Evolutionary conservation across 2,888 invertebrate species (phyloP).

Genomic region (Diabrotica balteata): DNA sequence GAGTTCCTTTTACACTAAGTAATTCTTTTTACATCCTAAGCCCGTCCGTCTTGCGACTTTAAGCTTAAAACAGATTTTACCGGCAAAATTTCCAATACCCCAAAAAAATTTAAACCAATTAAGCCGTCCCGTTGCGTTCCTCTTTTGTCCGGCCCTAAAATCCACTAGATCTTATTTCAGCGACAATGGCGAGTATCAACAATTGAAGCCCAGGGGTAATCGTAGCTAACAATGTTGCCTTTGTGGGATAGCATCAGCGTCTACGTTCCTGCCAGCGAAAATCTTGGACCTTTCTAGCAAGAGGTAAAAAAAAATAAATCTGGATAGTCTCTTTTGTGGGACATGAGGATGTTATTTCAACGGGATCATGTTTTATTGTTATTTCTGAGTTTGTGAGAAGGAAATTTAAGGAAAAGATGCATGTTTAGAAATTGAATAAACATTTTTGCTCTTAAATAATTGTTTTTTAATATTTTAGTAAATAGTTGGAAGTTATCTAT

Average conservation of each 20-base stretch:
- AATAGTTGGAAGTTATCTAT: too few species aligned
- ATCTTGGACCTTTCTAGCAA: constrained; percentile 13
- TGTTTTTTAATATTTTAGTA: too few species aligned
- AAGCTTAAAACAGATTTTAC: not conserved
- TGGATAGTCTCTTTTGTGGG: constrained; percentile 15
- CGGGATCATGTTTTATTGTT: not conserved
- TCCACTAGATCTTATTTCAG: constrained; percentile 37
- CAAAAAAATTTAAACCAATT: constrained; percentile 18
- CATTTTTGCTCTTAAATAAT: too few species aligned
- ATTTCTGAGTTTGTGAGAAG: too few species aligned
- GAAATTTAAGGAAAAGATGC: too few species aligned
- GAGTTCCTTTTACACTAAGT: too few species aligned
- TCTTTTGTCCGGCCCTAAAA: constrained; percentile 11
- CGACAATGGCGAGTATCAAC: constrained; percentile 54
- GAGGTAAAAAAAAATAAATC: constrained; percentile 16
- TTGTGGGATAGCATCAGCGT: constrained; percentile 14
- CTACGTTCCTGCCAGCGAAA: constrained; percentile 6
- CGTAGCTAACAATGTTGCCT: constrained; percentile 51
- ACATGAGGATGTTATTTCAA: constrained; percentile 9
- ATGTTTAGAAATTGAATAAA: too few species aligned
- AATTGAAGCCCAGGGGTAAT: constrained; percentile 58
- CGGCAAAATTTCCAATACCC: not conserved
- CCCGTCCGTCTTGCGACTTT: too few species aligned
- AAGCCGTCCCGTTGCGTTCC: constrained; percentile 11
- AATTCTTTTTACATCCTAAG: too few species aligned